Base-by-base conservation (phyloP, 2,888 invertebrate genomes). In the Acronicta aceris region DNA sequence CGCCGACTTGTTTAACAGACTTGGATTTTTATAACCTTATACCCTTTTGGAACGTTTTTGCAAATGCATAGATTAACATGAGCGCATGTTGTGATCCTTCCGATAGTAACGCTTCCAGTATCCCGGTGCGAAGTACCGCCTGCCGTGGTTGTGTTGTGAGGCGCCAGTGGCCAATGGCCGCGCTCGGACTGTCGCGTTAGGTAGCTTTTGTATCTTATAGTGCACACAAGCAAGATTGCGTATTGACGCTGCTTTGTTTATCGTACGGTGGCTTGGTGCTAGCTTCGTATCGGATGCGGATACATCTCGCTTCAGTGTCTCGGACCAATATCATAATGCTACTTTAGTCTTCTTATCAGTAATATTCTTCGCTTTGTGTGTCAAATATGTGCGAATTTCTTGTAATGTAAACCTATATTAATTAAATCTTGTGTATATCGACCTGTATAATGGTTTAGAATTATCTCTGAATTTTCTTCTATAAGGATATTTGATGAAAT, bases 401-500 rank as follows among this genome's bases (percentile, higher is more conserved):
- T 89, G 87, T 91, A 89, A 91, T 89, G 89, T 93, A 89, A 93
- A 92, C 90, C 81, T 91, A 89, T 90, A 90, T 88, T 88, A 76
- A 90, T 89, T 88, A 88, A 92, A 88, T 87, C 88, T 91, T 88
- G 88, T 93, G 91, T 94, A 93, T 92, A 93, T 92, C 92, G 86
- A 94, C 93, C 93, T 92, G 91, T 94, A 90, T 94, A 94, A 94
- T 92, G 93, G 94, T 94, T 92, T 93, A 92, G 91, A 90, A 85
- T 89, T 90, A 90, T 91, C 89, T 87, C 82, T 81, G 86, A 89
- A 89, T 88, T 90, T 87, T 90, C 90, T 89, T 89, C 86, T 90
- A 84, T 90, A 90, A 89, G 90, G 82, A 86, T 92, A 88, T 83
- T 86, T 85, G 85, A 88, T 87, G 82, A 80, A 87, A 88, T 89